Evolutionary conservation across 2,797 vertebrate species (phyloP).

Genomic region (Ceyx erithaca): DNA sequence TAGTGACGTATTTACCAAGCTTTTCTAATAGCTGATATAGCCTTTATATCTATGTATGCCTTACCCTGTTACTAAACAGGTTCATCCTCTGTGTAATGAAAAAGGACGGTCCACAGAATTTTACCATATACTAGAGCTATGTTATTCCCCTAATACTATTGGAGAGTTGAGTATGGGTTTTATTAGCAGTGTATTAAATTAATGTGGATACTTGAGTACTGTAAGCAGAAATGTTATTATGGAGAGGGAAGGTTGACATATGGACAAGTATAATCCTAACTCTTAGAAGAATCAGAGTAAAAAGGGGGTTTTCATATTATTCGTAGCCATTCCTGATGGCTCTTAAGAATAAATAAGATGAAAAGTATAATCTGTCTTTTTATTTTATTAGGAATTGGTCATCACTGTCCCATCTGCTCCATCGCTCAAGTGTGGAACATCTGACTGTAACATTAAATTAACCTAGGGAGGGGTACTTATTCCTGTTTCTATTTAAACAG

Average conservation of each 20-base stretch:
- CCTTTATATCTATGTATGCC: not conserved
- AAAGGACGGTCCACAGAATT: not conserved
- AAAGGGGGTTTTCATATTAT: constrained; percentile 34
- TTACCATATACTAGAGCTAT: not conserved
- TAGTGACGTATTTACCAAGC: not conserved
- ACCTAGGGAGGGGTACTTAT: constrained; percentile 62
- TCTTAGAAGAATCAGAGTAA: constrained; percentile 1
- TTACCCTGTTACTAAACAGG: not conserved
- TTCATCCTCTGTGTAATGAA: not conserved
- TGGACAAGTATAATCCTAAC: constrained; percentile 22
- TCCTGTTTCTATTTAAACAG: constrained; percentile 65
- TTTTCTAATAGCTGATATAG: not conserved
- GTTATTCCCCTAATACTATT: not conserved
- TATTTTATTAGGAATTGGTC: constrained; percentile 66
- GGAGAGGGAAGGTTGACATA: not conserved
- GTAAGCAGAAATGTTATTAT: constrained; percentile 7
- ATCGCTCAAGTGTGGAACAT: constrained; percentile 62
- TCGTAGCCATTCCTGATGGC: constrained; percentile 3
- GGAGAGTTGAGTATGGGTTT: not conserved
- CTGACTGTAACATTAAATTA: constrained; percentile 76
- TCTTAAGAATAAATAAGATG: constrained; percentile 51
- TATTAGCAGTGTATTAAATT: constrained; percentile 34
- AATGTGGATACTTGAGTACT: not conserved
- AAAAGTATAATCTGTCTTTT: constrained; percentile 56
- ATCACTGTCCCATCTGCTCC: constrained; percentile 63